phyloP scores from a whole-genome alignment of 2,113 vertebrate species.

The Ochotona princeps region DNA sequence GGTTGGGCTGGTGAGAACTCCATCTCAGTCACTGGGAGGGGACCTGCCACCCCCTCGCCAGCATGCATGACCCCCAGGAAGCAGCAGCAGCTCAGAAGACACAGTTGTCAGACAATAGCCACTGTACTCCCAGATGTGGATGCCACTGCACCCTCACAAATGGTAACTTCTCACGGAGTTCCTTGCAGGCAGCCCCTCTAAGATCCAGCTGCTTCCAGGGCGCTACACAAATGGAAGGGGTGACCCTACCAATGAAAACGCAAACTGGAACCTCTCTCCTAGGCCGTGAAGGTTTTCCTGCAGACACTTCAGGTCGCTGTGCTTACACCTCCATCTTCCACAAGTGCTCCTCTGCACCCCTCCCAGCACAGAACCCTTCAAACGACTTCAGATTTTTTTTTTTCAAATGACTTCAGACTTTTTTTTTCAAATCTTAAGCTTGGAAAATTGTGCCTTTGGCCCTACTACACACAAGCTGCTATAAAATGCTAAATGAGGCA shows the following conservation, averaged over 20 bases:
- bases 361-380: constrained; percentile 48
- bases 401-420: constrained; percentile 67
- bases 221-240: neutral
- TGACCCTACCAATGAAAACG: neutral
- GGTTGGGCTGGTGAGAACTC: neutral
- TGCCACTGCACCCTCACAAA: neutral
- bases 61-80: neutral
- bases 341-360: neutral
- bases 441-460: constrained; percentile 76
- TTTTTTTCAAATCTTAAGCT: constrained; percentile 64
- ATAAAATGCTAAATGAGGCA: constrained; percentile 80
- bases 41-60: neutral
- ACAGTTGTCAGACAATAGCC: neutral
- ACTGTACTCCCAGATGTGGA: neutral
- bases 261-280: neutral
- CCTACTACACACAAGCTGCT: constrained; percentile 76
- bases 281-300: neutral
- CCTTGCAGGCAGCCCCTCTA: neutral
- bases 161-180: neutral
- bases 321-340: neutral
- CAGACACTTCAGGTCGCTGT: neutral
- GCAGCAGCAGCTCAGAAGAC: neutral
- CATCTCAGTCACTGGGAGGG: neutral
- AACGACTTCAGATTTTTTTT: constrained; percentile 59
- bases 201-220: neutral